Conservation (phyloP, 2,113 vertebrate genomes). For the Terrapene triunguis region DNA sequence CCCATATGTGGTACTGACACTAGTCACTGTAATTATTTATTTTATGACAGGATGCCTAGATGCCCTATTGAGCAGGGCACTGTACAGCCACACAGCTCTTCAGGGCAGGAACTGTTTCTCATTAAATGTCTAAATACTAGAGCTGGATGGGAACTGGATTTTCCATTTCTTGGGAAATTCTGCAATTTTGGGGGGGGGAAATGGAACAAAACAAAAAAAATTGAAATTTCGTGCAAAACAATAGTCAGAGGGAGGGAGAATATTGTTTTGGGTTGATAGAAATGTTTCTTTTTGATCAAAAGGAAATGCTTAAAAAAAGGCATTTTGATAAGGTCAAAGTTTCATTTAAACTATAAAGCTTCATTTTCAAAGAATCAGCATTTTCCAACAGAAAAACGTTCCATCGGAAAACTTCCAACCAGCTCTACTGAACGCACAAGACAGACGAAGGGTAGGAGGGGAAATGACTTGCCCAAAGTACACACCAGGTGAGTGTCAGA, state of each 20-base stretch:
- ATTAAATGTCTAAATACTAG: neutral
- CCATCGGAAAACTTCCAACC: neutral
- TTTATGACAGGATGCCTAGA: neutral
- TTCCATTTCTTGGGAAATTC: neutral
- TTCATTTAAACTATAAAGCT: neutral
- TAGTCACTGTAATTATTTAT: neutral
- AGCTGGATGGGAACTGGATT: neutral
- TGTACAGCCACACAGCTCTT: neutral
- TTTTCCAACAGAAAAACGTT: neutral
- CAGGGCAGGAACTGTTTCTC: neutral
- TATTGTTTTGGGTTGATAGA: neutral
- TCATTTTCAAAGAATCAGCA: neutral
- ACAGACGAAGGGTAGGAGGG: neutral
- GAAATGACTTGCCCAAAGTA: neutral
- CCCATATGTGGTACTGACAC: neutral
- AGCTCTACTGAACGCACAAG: neutral
- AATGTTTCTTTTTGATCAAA: neutral
- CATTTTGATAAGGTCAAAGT: neutral
- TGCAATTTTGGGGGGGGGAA: neutral
- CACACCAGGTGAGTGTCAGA: neutral
- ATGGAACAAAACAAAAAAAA: neutral
- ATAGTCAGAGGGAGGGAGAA: neutral
- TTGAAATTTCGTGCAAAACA: neutral
- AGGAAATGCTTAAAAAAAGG: neutral
- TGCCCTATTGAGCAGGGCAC: neutral